Base-by-base conservation (phyloP, 2,797 vertebrate species). In the Vipera latastei region DNA sequence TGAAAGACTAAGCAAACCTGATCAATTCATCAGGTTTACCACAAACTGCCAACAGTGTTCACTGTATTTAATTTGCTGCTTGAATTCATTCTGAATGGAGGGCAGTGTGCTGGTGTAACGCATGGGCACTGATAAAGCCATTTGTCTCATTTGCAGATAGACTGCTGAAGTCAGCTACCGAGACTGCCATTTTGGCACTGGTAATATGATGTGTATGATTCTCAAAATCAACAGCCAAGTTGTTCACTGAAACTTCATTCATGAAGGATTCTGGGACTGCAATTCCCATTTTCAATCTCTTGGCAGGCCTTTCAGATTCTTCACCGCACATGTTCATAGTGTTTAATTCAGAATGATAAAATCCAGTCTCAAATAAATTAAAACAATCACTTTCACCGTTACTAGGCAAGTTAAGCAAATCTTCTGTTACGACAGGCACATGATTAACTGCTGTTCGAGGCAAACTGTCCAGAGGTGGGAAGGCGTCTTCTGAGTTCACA, bases 141-240 rank as follows among this genome's bases (percentile, higher is more conserved):
- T 98, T 99, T 93, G 99, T 98, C 95, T 99, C 99, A 0, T 94
- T 98, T 91, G 98, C 97, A 92, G 98, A 98, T 95, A 99, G 98
- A 97, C 98, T 99, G 96, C 98, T 98, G 87, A 99, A 99, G 98
- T 99, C 99, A 96, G 99, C 98, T 97, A 99, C 98, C 0, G 99
- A 99, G 95, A 99, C 99, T 0, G 99, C 98, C 99, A 99, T 99
- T 97, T 99, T 99, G 97, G 99, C 98, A 95, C 98, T 98, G 56
- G 99, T 98, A 97, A 99, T 99, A 89, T 99, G 98, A 95, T 99
- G 98, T 3, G 98, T 96, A 91, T 99, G 98, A 83, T 98, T 98
- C 94, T 99, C 99, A 0, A 99, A 99, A 98, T 99, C 99, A 96
- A 99, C 98, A 44, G 98, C 98, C n/a, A 99, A 97, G 97, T 98